phyloP scores from a whole-genome alignment of 2,888 invertebrate genomes.

The Drosophila anceps region DNA sequence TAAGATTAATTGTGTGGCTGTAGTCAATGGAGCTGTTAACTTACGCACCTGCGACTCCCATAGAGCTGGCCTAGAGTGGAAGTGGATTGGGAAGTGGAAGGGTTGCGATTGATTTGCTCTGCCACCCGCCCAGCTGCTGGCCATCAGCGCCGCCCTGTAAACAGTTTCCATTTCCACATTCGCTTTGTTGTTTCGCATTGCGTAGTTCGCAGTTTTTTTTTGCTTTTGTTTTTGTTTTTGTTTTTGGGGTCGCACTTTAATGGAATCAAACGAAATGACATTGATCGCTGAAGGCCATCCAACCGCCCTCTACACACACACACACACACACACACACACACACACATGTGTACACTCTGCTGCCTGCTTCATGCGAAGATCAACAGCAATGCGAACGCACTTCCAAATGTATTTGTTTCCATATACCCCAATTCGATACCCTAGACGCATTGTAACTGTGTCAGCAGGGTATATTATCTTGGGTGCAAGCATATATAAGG shows the following conservation, averaged over 20 bases:
- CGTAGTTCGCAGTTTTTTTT: conserved; percentile 24
- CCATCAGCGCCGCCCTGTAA: background rate
- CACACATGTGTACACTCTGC: background rate
- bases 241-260: conserved; percentile 75
- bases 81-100: conserved; percentile 35
- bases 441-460: background rate
- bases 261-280: conserved; percentile 82
- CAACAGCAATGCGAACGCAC: conserved; percentile 40
- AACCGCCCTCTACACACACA: conserved; percentile 1
- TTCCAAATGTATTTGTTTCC: conserved; percentile 25
- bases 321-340: too few species aligned
- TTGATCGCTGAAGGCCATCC: conserved; percentile 83
- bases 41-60: conserved; percentile 66
- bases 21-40: conserved; percentile 80
- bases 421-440: conserved; percentile 11
- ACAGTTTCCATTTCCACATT: conserved; percentile 26
- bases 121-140: conserved; percentile 5
- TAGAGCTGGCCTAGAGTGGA: background rate
- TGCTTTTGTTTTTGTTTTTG: conserved; percentile 31
- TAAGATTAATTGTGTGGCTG: conserved; percentile 79
- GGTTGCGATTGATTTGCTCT: conserved; percentile 54
- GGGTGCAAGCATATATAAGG: background rate
- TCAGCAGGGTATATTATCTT: background rate
- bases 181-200: conserved; percentile 25
- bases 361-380: conserved; percentile 25